These are phyloP conservation scores for Amorpha juglandis DNA, from an alignment of 2,888 invertebrate genomes.

Conservation along the genomic window DNA sequence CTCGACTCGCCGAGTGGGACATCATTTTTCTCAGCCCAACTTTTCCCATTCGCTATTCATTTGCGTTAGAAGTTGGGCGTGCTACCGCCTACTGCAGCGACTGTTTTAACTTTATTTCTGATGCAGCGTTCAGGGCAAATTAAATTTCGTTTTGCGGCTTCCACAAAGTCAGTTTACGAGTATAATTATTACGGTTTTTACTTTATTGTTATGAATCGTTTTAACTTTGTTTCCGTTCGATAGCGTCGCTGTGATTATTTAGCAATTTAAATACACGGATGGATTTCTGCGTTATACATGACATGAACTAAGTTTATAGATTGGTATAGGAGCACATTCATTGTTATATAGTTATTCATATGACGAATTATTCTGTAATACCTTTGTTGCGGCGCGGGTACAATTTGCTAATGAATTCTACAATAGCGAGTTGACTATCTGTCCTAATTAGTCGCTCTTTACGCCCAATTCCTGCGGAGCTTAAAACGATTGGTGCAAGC, in stretches of 20 bases:
- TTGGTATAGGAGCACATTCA: conserved; percentile 31
- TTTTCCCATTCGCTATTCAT: conserved; percentile 84
- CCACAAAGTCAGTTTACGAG: conserved; percentile 79
- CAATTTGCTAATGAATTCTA: conserved; percentile 69
- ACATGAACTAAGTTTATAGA: neutral
- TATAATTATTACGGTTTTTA: conserved; percentile 74
- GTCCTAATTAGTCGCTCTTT: conserved; percentile 69
- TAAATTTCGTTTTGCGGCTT: conserved; percentile 84
- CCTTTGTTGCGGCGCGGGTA: conserved; percentile 50
- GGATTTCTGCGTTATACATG: neutral
- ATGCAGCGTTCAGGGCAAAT: conserved; percentile 84
- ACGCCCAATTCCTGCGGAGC: conserved; percentile 63
- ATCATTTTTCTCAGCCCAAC: conserved; percentile 82
- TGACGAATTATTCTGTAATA: conserved; percentile 52
- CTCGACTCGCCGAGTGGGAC: conserved; percentile 70
- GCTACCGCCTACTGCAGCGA: conserved; percentile 78
- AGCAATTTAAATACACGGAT: neutral
- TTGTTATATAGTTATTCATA: conserved; percentile 44
- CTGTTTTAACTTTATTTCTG: conserved; percentile 85
- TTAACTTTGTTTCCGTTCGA: conserved; percentile 61
- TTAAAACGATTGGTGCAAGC: conserved; percentile 55
- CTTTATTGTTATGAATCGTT: conserved; percentile 66
- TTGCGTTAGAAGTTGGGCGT: conserved; percentile 83
- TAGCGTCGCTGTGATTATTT: conserved; percentile 41
- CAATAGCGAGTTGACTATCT: conserved; percentile 67